Evolutionary conservation across 2,888 invertebrate species (phyloP), one percentile per base, ranked within the genome.

Genomic region (Habroteleia sp.): DNA sequence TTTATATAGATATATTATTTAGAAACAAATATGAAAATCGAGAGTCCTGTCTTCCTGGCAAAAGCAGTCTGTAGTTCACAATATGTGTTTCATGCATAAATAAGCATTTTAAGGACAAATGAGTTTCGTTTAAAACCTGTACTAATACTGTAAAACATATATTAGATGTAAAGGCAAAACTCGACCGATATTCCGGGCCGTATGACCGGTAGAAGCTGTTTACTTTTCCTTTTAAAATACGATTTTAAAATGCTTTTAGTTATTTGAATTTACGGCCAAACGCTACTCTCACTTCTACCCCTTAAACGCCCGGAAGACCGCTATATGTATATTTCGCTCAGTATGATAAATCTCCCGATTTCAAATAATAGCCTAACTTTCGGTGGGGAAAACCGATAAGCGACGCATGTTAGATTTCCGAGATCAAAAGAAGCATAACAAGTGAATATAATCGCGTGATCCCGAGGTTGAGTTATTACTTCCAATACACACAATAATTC

Each of bases 41-140:
- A 78, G 73, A 79, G 73, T 78, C 78, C 78, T 78, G 81, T 82
- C 82, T 83, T 84, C 79, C 81, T 77, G 79, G 74, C 73, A 80
- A 82, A 78, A 79, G 77, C 76, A 80, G 77, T 78, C 72, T 73
- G 63, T 76, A 69, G 62, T 63, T 68, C 44, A 48, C 75, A 44
- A 63, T 63, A 58, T 42, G 52, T 56, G 42, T 71, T 62, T 46
- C 17, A 48, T 50, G 62, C 72, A 25, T 48, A 33, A 63, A 56
- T 50, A 29, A 68, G 35, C 33, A 16, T 37, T 27, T 60, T 50
- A 48, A 77, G 73, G 60, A 58, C 39, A 75, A 78, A 74, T 73
- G 54, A 77, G 74, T 48, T 74, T 39, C 50, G 48, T 62, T 44
- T 35, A 54, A 66, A 46, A 60, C 65, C 60, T 60, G 65, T 60